phyloP scores from a whole-genome alignment of 2,888 invertebrate species.

The Eucera pruinosa region DNA sequence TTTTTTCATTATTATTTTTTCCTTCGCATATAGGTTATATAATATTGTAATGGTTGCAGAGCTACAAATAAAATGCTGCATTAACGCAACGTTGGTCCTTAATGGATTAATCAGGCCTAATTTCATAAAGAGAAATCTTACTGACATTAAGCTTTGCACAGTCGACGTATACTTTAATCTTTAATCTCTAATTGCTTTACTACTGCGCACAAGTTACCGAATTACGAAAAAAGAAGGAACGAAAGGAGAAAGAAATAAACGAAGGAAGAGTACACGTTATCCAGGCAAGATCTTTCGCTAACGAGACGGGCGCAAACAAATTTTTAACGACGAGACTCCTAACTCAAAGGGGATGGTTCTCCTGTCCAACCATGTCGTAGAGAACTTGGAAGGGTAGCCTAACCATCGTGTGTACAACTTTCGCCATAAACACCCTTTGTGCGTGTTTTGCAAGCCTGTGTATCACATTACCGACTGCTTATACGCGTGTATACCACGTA shows the following conservation, averaged over 20 bases:
- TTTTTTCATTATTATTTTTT: too few species aligned
- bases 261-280: neutral
- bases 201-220: neutral
- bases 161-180: too few species aligned
- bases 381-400: constrained; percentile 12
- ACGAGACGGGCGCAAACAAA: constrained; percentile 64
- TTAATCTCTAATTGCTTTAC: too few species aligned
- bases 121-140: too few species aligned
- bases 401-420: constrained; percentile 15
- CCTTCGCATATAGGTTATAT: too few species aligned
- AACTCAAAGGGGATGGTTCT: constrained; percentile 23
- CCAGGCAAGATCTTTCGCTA: constrained; percentile 31
- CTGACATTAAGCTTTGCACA: too few species aligned
- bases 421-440: constrained; percentile 37
- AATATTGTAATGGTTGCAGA: too few species aligned
- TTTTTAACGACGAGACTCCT: constrained; percentile 52
- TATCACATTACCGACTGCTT: constrained; percentile 46
- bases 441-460: constrained; percentile 6
- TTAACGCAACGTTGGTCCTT: too few species aligned
- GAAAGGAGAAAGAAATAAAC: neutral
- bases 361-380: neutral
- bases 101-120: too few species aligned
- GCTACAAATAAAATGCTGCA: too few species aligned
- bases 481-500: constrained; percentile 14
- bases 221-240: neutral